phyloP scores from a whole-genome alignment of 2,888 invertebrate species.

The Cactoblastis cactorum region DNA sequence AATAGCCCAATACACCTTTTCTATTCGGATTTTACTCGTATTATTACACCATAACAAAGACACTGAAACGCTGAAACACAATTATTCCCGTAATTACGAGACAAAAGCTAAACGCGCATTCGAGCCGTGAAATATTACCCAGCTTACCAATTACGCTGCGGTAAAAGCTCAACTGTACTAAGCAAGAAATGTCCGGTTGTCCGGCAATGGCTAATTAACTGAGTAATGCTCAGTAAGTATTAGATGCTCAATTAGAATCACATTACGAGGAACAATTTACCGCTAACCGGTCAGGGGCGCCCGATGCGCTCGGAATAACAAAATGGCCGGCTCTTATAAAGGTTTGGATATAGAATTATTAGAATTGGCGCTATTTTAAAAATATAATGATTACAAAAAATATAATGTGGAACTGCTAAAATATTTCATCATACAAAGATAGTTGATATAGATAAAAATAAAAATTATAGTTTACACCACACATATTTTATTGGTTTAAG shows the following conservation, averaged over 20 bases:
- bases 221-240: constrained; percentile 63
- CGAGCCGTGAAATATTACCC: constrained; percentile 18
- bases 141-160: constrained; percentile 18
- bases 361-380: background rate
- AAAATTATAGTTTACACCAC: too few relatives aligned
- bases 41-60: constrained; percentile 5
- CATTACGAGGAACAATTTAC: constrained; percentile 74
- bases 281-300: constrained; percentile 65
- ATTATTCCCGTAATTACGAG: constrained; percentile 15
- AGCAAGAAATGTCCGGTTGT: constrained; percentile 28
- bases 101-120: constrained; percentile 18
- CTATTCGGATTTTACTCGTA: too few relatives aligned
- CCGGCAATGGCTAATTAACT: constrained; percentile 51
- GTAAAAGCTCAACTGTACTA: constrained; percentile 17
- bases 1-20: too few relatives aligned
- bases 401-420: background rate
- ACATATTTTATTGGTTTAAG: too few relatives aligned
- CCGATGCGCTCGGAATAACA: constrained; percentile 62
- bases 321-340: constrained; percentile 42
- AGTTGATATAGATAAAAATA: too few relatives aligned
- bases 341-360: background rate
- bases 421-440: too few relatives aligned
- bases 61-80: constrained; percentile 10
- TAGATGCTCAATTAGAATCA: constrained; percentile 77
- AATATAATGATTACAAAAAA: background rate